Evolutionary conservation across 2,888 invertebrate species (phyloP).

Genomic region (Drosophila borborema): DNA sequence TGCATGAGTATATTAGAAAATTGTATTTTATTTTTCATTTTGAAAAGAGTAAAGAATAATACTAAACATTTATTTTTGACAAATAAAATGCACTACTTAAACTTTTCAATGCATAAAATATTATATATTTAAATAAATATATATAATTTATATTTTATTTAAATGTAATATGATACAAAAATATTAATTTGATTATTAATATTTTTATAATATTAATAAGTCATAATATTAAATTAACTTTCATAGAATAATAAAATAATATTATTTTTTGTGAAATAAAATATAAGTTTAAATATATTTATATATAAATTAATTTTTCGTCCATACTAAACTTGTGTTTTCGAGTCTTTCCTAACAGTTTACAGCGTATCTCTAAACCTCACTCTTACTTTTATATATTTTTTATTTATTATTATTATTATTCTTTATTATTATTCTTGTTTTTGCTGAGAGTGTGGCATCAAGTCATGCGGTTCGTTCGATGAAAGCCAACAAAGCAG

Average conservation of each 20-base stretch:
- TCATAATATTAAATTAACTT: neutral
- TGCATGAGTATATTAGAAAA: neutral
- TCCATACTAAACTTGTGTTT: neutral
- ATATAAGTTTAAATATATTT: too few relatives aligned
- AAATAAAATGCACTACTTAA: too few relatives aligned
- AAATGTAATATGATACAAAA: too few relatives aligned
- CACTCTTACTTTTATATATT: neutral
- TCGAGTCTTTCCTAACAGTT: neutral
- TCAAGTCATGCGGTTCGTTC: conserved; percentile 55
- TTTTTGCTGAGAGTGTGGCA: conserved; percentile 29
- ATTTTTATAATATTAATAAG: too few relatives aligned
- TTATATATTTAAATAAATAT: too few relatives aligned
- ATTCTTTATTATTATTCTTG: neutral
- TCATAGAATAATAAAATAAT: neutral
- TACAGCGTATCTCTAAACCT: conserved; percentile 1
- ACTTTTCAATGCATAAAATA: neutral
- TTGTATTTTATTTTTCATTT: neutral
- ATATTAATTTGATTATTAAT: too few relatives aligned
- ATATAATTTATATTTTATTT: too few relatives aligned
- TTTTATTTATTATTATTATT: neutral
- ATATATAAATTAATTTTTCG: too few relatives aligned
- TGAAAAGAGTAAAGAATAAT: neutral
- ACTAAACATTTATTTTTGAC: too few relatives aligned
- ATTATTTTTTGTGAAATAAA: neutral
- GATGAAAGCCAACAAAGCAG: conserved; percentile 29